Evolutionary conservation across 2,888 invertebrate species (phyloP), one percentile per base, ranked within the genome.

Genomic region (Cetonia aurata): DNA sequence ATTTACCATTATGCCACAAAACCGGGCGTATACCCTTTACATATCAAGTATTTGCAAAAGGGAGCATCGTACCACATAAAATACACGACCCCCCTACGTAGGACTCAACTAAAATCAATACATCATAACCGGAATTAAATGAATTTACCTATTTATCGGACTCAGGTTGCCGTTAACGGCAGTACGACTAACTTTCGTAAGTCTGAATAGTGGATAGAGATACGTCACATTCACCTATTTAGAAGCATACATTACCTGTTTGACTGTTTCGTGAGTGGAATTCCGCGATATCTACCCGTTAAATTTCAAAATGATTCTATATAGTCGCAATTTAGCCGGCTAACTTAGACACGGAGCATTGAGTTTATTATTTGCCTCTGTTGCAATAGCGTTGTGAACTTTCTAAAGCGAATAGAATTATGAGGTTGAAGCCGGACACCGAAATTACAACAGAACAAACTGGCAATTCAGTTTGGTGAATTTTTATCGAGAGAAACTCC

Each of bases 301-400:
- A 56, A 56, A 56, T 56, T 56, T 56, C 41, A 41, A 56, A 56
- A 56, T 56, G 37, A 56, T 41, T 56, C 37, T 37, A 56, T 56
- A 56, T 15, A 17, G 25, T 41, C 56, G 41, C 37, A 37, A 56
- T 56, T 56, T 56, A 17, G 37, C 25, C 25, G 25, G 25, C 4
- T 25, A 25, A 25, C 25, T 3, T 25, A 25, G 25, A 25, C 25
- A 25, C 25, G 25, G 25, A 25, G 25, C 25, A 25, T 25, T 25
- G 25, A 25, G 25, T 25, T 25, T 25, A 25, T 25, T 56, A 56
- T 56, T 56, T 56, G 37, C 25, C 12, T 41, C 37, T 56, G 56
- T 56, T 13, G 56, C 25, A 56, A 56, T 41, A 56, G 15, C 37
- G 25, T 25, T 25, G 41, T 41, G 37, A 37, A 56, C 56, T 56